These are phyloP conservation scores for Cyanocitta stelleri DNA, from an alignment of 2,113 vertebrate genomes.

Conservation along the genomic window DNA sequence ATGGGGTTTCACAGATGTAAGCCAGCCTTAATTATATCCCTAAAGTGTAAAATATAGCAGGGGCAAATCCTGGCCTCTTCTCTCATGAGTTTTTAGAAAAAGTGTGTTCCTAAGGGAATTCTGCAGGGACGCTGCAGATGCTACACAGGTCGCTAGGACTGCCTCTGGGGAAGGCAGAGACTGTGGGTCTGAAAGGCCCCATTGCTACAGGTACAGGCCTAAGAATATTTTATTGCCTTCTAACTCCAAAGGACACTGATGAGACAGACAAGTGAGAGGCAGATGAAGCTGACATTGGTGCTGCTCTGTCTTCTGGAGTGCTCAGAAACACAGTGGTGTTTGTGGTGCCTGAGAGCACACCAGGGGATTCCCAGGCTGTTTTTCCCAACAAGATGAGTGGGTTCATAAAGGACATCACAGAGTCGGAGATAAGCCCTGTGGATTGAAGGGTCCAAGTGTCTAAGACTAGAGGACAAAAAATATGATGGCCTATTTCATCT, in stretches of 20 bases:
- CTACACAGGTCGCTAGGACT: accelerated
- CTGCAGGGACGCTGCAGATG: background rate
- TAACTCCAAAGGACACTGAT: background rate
- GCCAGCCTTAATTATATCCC: background rate
- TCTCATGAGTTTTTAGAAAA: background rate
- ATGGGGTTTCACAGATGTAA: background rate
- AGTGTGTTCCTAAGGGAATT: background rate
- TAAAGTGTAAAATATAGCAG: background rate
- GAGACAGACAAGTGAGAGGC: background rate
- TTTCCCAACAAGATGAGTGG: background rate
- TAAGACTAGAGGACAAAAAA: background rate
- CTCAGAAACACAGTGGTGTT: background rate
- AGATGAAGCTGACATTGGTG: background rate
- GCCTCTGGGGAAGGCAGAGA: background rate
- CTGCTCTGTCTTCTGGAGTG: background rate
- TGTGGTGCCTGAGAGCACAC: background rate
- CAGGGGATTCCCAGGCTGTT: background rate
- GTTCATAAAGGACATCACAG: background rate
- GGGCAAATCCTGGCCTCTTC: background rate
- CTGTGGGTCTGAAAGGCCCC: background rate
- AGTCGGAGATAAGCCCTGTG: background rate
- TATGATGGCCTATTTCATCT: background rate
- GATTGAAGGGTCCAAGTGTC: background rate
- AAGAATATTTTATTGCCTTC: background rate
- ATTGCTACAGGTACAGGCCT: background rate